A percentile compares a stretch with the other conserved stretches of the same genome.
Evolutionary conservation across 2,113 vertebrate species (phyloP).

Genomic region (Ovis aries): DNA sequence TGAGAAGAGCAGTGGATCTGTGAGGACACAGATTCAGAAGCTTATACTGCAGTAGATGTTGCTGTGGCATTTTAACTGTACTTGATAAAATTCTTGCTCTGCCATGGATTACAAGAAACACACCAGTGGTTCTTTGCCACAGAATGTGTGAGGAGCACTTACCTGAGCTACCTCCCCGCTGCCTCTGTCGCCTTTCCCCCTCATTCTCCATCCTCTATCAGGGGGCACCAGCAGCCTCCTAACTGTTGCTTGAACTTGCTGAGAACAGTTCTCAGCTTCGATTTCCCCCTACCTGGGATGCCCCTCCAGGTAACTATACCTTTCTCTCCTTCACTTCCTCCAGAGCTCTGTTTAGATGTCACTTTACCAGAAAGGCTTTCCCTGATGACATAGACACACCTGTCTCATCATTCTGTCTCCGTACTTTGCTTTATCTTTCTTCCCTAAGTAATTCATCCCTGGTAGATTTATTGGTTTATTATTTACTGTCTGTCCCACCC

Average conservation of each 20-base stretch:
- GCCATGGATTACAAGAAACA: background rate
- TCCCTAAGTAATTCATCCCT: background rate
- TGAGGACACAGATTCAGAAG: background rate
- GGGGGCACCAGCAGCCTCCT: background rate
- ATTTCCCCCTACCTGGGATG: background rate
- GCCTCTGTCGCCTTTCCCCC: background rate
- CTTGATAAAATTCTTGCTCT: background rate
- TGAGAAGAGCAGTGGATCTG: background rate
- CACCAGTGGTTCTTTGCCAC: background rate
- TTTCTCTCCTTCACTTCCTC: background rate
- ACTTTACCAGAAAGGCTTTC: background rate
- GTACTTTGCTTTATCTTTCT: background rate
- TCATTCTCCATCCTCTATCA: accelerated
- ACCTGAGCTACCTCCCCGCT: accelerated
- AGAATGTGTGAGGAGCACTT: background rate
- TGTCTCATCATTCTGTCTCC: background rate
- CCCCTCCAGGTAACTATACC: accelerated
- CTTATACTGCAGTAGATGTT: background rate
- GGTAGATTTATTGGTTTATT: background rate
- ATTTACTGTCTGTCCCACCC: background rate
- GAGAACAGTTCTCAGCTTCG: no score
- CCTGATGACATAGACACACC: background rate
- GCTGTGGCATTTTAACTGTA: background rate
- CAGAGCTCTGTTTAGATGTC: background rate
- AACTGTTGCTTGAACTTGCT: accelerated